Conservation (phyloP, 2,113 vertebrate species). For the Coturnix japonica region DNA sequence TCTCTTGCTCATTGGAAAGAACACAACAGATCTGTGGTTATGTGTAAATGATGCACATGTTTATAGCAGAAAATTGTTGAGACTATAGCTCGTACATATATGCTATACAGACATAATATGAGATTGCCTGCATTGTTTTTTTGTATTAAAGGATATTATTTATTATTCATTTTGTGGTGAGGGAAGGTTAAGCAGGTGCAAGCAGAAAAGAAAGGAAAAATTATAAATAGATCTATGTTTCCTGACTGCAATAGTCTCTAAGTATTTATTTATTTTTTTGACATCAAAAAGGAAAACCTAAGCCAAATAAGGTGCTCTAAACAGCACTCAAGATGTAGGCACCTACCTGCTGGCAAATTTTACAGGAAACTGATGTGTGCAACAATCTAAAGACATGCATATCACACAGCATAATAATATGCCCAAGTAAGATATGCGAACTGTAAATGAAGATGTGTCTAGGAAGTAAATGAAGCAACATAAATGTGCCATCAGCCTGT, state of each 20-base stretch:
- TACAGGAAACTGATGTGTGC: not conserved
- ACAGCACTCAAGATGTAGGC: not conserved
- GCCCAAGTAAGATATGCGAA: not conserved
- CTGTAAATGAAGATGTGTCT: not conserved
- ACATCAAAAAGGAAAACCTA: not conserved
- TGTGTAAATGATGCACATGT: not conserved
- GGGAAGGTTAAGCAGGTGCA: not conserved
- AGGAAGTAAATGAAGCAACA: not conserved
- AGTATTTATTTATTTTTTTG: not conserved
- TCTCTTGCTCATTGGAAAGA: not conserved
- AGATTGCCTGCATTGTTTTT: not conserved
- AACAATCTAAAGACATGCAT: not conserved
- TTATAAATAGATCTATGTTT: not conserved
- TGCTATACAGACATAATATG: not conserved
- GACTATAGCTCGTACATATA: too few species aligned
- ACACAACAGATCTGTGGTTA: not conserved
- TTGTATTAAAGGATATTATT: not conserved
- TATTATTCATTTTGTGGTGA: not conserved
- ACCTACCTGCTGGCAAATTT: not conserved
- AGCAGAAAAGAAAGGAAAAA: not conserved
- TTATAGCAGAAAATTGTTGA: not conserved
- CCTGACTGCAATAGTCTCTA: not conserved
- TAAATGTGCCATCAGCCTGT: rapidly evolving
- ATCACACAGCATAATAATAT: rapidly evolving
- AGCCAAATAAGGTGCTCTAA: not conserved